These are phyloP conservation scores for Hyposoter didymator DNA, from an alignment of 2,888 invertebrate species.

Conservation along the genomic window DNA sequence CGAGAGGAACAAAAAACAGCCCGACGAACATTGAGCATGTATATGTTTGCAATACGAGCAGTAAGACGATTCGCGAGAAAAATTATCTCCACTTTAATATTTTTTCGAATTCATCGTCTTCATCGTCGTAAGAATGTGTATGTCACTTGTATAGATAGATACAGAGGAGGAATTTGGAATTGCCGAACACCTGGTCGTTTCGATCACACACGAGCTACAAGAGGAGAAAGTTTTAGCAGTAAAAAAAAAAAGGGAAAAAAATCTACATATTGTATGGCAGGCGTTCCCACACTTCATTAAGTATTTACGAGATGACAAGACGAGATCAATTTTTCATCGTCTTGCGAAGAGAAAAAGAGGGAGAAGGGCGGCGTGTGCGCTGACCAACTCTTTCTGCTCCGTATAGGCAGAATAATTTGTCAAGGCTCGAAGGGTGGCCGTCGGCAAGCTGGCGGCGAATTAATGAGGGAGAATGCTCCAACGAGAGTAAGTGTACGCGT, in stretches of 20 bases:
- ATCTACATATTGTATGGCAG: slow-evolving; percentile 60
- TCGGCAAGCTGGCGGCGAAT: slow-evolving; percentile 70
- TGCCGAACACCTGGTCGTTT: slow-evolving; percentile 63
- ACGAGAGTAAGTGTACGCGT: slow-evolving; percentile 46
- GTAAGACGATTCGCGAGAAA: slow-evolving; percentile 61
- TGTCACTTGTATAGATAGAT: slow-evolving; percentile 25
- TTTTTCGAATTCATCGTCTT: slow-evolving; percentile 3
- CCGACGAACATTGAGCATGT: background rate
- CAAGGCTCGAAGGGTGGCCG: slow-evolving; percentile 68
- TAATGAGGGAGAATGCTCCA: slow-evolving; percentile 64
- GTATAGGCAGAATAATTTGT: slow-evolving; percentile 72
- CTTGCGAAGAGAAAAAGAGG: slow-evolving; percentile 57
- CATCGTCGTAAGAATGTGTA: slow-evolving; percentile 23
- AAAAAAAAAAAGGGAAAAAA: slow-evolving; percentile 17
- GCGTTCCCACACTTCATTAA: slow-evolving; percentile 76
- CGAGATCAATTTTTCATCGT: slow-evolving; percentile 76
- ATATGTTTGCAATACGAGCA: slow-evolving; percentile 37
- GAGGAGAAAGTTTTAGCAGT: slow-evolving; percentile 23
- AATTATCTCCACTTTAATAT: slow-evolving; percentile 25
- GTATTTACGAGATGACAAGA: slow-evolving; percentile 78
- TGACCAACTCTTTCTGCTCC: slow-evolving; percentile 70
- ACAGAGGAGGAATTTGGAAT: slow-evolving; percentile 33
- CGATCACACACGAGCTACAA: slow-evolving; percentile 56
- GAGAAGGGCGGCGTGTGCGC: slow-evolving; percentile 54
- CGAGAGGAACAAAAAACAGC: slow-evolving; percentile 37